Conservation (phyloP, 2,888 invertebrate genomes). For the Latrodectus elegans region DNA sequence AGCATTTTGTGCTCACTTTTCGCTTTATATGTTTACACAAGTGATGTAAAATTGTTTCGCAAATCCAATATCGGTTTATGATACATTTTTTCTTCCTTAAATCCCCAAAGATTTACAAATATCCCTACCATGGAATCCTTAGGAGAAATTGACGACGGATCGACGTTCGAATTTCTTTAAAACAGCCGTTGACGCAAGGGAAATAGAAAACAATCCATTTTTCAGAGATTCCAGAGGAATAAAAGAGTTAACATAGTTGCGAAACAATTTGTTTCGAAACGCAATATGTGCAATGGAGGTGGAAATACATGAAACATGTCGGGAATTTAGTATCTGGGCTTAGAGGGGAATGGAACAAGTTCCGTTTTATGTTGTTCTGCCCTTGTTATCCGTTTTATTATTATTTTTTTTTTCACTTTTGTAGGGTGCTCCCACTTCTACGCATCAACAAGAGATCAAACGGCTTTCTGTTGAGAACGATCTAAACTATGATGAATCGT, state of each 20-base stretch:
- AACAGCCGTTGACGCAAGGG: conserved; percentile 35
- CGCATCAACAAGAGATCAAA: conserved; percentile 31
- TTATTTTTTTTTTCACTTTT: not conserved
- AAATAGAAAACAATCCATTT: conserved; percentile 38
- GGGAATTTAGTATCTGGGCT: not conserved
- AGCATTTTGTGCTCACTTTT: not conserved
- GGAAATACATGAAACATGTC: conserved; percentile 1
- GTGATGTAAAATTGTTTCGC: conserved; percentile 9
- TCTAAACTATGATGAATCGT: conserved; percentile 52
- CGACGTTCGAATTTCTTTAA: conserved; percentile 13
- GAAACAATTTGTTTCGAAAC: conserved; percentile 2
- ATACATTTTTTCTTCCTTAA: not conserved
- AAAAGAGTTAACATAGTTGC: not conserved
- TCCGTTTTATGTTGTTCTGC: conserved; percentile 16
- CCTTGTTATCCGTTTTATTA: not conserved
- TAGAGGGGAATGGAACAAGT: not conserved
- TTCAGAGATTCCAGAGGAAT: conserved; percentile 27
- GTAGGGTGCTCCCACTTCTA: not conserved
- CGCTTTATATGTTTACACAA: not conserved
- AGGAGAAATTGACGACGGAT: not conserved
- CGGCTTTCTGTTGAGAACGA: conserved; percentile 28
- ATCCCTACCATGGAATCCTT: conserved; percentile 16
- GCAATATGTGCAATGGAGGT: not conserved
- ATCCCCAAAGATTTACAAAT: conserved; percentile 23
- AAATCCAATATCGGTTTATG: conserved; percentile 24